phyloP scores from a whole-genome alignment of 2,888 invertebrate genomes.

The Plebejus melissa region DNA sequence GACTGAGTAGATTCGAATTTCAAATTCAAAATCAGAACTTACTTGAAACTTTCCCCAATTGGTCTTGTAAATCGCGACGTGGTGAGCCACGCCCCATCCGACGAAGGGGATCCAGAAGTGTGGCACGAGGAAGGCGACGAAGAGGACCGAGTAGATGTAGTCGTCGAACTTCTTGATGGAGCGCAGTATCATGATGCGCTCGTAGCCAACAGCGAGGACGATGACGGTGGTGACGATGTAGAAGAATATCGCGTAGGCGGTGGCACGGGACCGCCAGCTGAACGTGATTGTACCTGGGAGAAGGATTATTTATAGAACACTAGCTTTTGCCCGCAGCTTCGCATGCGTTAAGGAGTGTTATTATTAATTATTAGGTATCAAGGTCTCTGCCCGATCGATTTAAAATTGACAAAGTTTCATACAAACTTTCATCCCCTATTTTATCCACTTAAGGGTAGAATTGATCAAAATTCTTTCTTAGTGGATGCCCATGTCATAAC shows the following conservation, averaged over 20 bases:
- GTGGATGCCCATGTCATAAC: too few species aligned
- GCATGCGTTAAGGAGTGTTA: too few species aligned
- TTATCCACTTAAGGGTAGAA: too few species aligned
- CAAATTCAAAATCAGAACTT: constrained; percentile 37
- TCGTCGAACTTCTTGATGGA: constrained; percentile 83
- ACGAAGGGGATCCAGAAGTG: constrained; percentile 86
- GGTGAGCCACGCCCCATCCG: constrained; percentile 84
- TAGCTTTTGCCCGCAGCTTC: too few species aligned
- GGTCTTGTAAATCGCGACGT: constrained; percentile 84
- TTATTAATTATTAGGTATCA: too few species aligned
- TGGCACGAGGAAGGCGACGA: constrained; percentile 82
- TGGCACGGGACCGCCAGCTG: constrained; percentile 81
- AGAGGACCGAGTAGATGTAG: constrained; percentile 83
- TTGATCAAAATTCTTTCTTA: too few species aligned
- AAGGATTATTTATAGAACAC: background rate
- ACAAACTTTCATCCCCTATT: too few species aligned
- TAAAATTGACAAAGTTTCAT: too few species aligned
- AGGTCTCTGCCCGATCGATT: too few species aligned
- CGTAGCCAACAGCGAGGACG: constrained; percentile 80
- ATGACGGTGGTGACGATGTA: constrained; percentile 78
- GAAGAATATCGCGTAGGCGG: constrained; percentile 82
- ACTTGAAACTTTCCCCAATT: constrained; percentile 84
- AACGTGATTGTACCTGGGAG: constrained; percentile 78
- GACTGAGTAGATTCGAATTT: too few species aligned
- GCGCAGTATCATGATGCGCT: constrained; percentile 79